phyloP scores from a whole-genome alignment of 1,140 invertebrate species.

The Heliconius congener region DNA sequence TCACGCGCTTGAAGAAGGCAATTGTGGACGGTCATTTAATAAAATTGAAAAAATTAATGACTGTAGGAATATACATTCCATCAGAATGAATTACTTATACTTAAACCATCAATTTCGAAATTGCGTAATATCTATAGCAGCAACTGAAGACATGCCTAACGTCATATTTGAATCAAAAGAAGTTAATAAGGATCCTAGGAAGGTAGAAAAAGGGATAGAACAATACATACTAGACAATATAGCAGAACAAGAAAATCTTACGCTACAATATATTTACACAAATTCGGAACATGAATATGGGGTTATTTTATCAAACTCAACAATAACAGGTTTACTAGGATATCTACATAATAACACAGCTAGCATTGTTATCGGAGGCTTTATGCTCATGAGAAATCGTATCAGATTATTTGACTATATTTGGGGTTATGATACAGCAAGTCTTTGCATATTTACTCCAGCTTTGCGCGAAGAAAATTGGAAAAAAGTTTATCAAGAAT shows the following conservation, averaged over 20 bases:
- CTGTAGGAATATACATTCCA: slow-evolving; percentile 20
- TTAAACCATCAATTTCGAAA: slow-evolving; percentile 19
- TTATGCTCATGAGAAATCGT: slow-evolving; percentile 30
- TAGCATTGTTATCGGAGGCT: slow-evolving; percentile 32
- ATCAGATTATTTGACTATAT: slow-evolving; percentile 41
- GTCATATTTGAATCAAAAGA: slow-evolving; percentile 32
- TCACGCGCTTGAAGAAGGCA: slow-evolving; percentile 30
- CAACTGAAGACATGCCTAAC: slow-evolving; percentile 35
- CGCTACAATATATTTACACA: slow-evolving; percentile 23
- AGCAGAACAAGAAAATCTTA: slow-evolving; percentile 33
- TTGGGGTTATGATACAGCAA: slow-evolving; percentile 51
- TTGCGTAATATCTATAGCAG: slow-evolving; percentile 24
- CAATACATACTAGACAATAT: slow-evolving; percentile 35
- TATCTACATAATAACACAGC: slow-evolving; percentile 34
- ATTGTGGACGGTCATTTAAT: slow-evolving; percentile 27
- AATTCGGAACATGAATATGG: slow-evolving; percentile 12
- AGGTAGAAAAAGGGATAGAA: slow-evolving; percentile 30
- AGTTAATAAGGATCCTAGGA: not conserved
- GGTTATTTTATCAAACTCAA: slow-evolving; percentile 32
- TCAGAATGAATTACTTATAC: slow-evolving; percentile 14
- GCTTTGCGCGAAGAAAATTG: slow-evolving; percentile 42
- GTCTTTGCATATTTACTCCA: slow-evolving; percentile 50
- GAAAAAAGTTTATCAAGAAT: slow-evolving; percentile 54
- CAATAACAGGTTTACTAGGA: slow-evolving; percentile 29
- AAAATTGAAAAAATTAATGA: slow-evolving; percentile 24